Conservation (phyloP, 2,888 invertebrate genomes). For the Catocala fraxini region DNA sequence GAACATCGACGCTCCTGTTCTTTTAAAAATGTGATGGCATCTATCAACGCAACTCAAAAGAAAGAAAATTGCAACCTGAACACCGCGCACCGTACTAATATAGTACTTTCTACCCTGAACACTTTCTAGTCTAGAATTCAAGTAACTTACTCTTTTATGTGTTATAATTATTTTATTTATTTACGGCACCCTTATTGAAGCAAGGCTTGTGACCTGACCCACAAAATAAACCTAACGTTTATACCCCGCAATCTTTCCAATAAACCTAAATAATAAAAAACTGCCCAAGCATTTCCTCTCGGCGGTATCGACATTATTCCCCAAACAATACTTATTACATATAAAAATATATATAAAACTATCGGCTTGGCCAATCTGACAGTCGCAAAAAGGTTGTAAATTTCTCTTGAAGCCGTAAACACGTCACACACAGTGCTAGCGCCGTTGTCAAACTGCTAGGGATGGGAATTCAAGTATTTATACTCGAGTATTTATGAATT, state of each 20-base stretch:
- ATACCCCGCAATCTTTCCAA: conserved; percentile 16
- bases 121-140: too few relatives aligned
- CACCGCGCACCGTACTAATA: too few relatives aligned
- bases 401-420: conserved; percentile 56
- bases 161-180: not conserved
- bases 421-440: conserved; percentile 50
- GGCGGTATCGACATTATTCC: conserved; percentile 22
- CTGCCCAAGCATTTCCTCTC: conserved; percentile 15
- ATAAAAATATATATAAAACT: conserved; percentile 33
- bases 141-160: too few relatives aligned
- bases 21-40: too few relatives aligned
- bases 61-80: too few relatives aligned
- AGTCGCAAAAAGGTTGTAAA: conserved; percentile 54
- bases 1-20: too few relatives aligned
- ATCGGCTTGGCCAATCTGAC: conserved; percentile 48
- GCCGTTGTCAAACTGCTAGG: conserved; percentile 42
- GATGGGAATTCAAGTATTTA: conserved; percentile 27
- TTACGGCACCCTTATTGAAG: conserved; percentile 6
- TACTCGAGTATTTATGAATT: conserved; percentile 11
- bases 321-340: conserved; percentile 16
- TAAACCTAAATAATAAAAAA: conserved; percentile 25
- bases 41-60: too few relatives aligned
- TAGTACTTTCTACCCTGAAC: too few relatives aligned
- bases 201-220: not conserved
- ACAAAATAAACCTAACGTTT: conserved; percentile 9